Percentiles rank a stretch among this genome's conserved stretches.
These are phyloP conservation scores for Platygyra sinensis DNA, from an alignment of 64 coral and sea anemone genomes.

Conservation along the genomic window DNA sequence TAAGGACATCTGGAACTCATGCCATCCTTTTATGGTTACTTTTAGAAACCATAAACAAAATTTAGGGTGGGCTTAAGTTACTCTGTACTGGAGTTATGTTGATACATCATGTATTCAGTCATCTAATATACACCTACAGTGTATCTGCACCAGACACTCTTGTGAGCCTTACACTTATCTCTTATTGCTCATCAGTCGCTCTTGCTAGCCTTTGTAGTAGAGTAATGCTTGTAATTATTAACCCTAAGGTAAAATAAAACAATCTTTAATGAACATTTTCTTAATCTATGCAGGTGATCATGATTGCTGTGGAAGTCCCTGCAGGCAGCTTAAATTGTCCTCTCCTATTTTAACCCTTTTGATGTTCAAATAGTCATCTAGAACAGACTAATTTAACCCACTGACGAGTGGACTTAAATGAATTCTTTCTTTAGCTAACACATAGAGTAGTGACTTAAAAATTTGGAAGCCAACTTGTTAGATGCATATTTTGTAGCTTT, in stretches of 20 bases:
- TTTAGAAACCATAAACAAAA: neutral
- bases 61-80: neutral
- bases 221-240: neutral
- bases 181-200: neutral
- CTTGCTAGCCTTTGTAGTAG: neutral
- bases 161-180: neutral
- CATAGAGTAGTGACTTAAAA: no score
- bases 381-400: neutral
- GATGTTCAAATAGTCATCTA: neutral
- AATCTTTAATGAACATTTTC: constrained; percentile 44
- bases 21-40: neutral
- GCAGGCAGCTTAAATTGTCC: constrained; percentile 12
- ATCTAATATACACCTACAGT: neutral
- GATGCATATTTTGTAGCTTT: no score
- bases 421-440: neutral
- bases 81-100: constrained; percentile 4
- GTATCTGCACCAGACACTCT: neutral
- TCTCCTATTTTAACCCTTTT: constrained; percentile 4
- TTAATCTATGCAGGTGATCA: constrained; percentile 55
- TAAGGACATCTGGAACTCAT: neutral
- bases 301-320: constrained; percentile 39
- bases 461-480: no score
- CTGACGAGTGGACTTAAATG: neutral
- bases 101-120: neutral
- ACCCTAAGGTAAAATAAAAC: neutral